Evolutionary conservation across 1,140 invertebrate genomes (phyloP).

Genomic region (Zaprionus ghesquierei): DNA sequence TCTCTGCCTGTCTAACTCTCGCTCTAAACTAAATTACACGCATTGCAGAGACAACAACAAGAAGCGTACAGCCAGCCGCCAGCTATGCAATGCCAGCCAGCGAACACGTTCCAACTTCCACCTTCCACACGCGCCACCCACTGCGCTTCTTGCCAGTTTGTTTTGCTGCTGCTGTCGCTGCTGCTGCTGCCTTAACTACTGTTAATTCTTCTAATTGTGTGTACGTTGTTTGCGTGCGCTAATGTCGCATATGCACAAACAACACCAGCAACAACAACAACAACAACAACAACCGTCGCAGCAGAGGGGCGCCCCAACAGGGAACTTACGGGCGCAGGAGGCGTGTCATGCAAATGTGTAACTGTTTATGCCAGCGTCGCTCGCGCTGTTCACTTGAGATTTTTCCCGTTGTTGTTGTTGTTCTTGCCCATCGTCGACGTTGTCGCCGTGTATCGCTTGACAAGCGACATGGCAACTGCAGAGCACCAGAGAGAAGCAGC

Average conservation of each 20-base stretch:
- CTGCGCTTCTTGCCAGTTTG: slow-evolving; percentile 53
- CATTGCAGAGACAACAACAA: slow-evolving; percentile 40
- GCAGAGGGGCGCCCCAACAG: slow-evolving; percentile 2
- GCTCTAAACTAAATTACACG: slow-evolving; percentile 68
- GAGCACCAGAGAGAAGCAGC: not conserved
- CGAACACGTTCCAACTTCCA: slow-evolving; percentile 8
- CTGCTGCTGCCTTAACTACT: slow-evolving; percentile 71
- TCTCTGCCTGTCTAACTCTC: not conserved
- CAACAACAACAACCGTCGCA: slow-evolving; percentile 13
- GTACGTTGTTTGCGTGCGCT: slow-evolving; percentile 78
- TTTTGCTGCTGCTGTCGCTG: slow-evolving; percentile 30
- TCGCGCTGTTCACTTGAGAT: slow-evolving; percentile 45
- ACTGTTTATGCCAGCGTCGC: slow-evolving; percentile 63
- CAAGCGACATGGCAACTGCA: slow-evolving; percentile 47
- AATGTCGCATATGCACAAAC: slow-evolving; percentile 74
- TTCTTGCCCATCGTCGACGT: not conserved
- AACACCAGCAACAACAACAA: slow-evolving; percentile 34
- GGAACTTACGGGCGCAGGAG: slow-evolving; percentile 9
- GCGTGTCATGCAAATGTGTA: slow-evolving; percentile 66
- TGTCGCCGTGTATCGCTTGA: slow-evolving; percentile 44
- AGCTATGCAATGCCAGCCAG: slow-evolving; percentile 34
- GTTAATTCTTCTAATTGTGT: slow-evolving; percentile 80
- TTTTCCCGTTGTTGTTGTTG: slow-evolving; percentile 37
- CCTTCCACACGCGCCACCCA: slow-evolving; percentile 11
- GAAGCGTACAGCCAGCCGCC: not conserved